A percentile compares a stretch with the other conserved stretches of the same genome.
Evolutionary conservation across 2,888 invertebrate genomes (phyloP).

Genomic region (Callyntrura sp.): DNA sequence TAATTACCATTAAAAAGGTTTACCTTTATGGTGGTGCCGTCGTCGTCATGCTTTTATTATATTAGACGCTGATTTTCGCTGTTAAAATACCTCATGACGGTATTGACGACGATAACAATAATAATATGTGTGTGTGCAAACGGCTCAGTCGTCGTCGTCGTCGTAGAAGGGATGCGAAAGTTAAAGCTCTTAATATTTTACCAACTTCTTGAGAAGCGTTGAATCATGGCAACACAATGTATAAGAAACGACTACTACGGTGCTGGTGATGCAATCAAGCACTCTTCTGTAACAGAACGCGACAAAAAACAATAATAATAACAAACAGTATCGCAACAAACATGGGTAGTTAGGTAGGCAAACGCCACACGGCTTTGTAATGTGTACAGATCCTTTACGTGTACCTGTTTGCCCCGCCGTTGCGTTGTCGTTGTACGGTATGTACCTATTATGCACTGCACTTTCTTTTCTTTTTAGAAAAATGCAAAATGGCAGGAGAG

Average conservation of each 20-base stretch:
- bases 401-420: not conserved
- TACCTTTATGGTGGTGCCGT: not conserved
- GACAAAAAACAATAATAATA: not conserved
- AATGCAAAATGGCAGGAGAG: conserved; percentile 42
- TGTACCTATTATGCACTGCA: not conserved
- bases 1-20: not conserved
- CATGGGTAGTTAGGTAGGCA: not conserved
- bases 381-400: not conserved
- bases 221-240: conserved; percentile 10
- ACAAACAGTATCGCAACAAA: not conserved
- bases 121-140: not conserved
- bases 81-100: conserved; percentile 8
- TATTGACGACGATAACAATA: conserved; percentile 4
- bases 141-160: not conserved
- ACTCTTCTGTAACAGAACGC: not conserved
- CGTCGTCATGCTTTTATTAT: conserved; percentile 2
- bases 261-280: conserved; percentile 27
- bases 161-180: not conserved
- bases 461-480: conserved; percentile 40
- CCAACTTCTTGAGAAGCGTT: conserved; percentile 20
- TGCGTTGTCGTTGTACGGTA: not conserved
- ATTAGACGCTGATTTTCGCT: not conserved
- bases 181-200: too few relatives aligned
- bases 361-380: too few relatives aligned
- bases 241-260: conserved; percentile 2